A percentile compares a stretch with the other conserved stretches of the same genome.
Conservation (phyloP, 2,888 invertebrate genomes). For the Perizoma affinitatum region DNA sequence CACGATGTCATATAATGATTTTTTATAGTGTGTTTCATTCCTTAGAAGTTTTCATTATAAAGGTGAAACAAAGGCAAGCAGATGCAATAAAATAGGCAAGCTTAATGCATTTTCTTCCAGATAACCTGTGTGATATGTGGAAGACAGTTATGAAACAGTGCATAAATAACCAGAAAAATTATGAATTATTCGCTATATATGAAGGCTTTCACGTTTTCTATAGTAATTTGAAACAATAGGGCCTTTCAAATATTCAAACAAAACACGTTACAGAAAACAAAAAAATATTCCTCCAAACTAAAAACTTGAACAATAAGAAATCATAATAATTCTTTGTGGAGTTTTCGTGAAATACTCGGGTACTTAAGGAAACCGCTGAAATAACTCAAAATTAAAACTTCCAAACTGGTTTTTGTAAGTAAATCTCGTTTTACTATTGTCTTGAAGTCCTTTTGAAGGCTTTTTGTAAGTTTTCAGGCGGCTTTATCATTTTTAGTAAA, state of each 20-base stretch:
- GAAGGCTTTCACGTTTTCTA: constrained; percentile 3
- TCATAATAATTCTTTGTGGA: constrained; percentile 30
- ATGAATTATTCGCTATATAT: not conserved
- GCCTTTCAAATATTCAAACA: constrained; percentile 11
- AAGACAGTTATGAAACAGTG: no score
- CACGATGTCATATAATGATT: no score
- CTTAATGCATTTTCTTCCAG: no score
- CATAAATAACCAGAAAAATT: no score
- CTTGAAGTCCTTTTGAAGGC: constrained; percentile 2
- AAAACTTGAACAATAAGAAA: constrained; percentile 31
- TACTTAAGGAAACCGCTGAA: constrained; percentile 31
- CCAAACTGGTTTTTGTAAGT: constrained; percentile 36
- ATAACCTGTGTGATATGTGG: no score
- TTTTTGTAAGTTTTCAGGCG: no score
- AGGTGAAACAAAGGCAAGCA: no score
- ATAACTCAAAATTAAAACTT: constrained; percentile 42
- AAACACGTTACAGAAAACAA: constrained; percentile 21
- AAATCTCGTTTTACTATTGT: constrained; percentile 39
- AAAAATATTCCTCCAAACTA: constrained; percentile 21
- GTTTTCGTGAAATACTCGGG: constrained; percentile 25
- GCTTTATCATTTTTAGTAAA: no score
- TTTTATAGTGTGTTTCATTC: no score
- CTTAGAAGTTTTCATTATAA: no score
- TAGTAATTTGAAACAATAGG: not conserved
- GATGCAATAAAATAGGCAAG: no score